phyloP scores from a whole-genome alignment of 2,888 invertebrate genomes.

The Galeopsomyia nigrocyanea region DNA sequence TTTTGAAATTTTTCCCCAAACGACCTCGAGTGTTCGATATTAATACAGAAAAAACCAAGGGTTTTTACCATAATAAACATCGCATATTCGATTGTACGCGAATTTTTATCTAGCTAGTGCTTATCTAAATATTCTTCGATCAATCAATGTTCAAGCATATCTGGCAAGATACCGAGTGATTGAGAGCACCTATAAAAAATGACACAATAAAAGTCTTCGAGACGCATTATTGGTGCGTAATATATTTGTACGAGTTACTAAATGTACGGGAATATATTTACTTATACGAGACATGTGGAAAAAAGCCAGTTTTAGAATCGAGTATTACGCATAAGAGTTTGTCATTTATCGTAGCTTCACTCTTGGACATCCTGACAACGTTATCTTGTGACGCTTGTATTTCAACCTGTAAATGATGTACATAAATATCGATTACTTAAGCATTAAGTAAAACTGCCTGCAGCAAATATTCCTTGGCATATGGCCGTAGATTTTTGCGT shows the following conservation, averaged over 20 bases:
- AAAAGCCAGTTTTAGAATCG: slow-evolving; percentile 12
- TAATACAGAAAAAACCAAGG: slow-evolving; percentile 13
- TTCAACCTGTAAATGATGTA: slow-evolving; percentile 47
- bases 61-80: too few species aligned
- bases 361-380: slow-evolving; percentile 23
- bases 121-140: too few species aligned
- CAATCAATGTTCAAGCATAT: too few species aligned
- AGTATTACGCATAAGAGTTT: slow-evolving; percentile 32
- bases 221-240: background rate
- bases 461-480: slow-evolving; percentile 53
- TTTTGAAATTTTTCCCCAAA: slow-evolving; percentile 22
- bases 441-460: slow-evolving; percentile 52
- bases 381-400: slow-evolving; percentile 34
- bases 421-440: slow-evolving; percentile 42
- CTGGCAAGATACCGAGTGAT: too few species aligned
- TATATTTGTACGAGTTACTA: slow-evolving; percentile 23
- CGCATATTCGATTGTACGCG: too few species aligned
- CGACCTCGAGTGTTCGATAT: slow-evolving; percentile 46
- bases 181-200: too few species aligned
- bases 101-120: too few species aligned
- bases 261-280: slow-evolving; percentile 2
- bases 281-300: slow-evolving; percentile 15
- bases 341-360: slow-evolving; percentile 36
- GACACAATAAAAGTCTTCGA: too few species aligned
- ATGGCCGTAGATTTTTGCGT: background rate